phyloP scores from a whole-genome alignment of 2,113 vertebrate genomes.

The Ailuropoda melanoleuca region DNA sequence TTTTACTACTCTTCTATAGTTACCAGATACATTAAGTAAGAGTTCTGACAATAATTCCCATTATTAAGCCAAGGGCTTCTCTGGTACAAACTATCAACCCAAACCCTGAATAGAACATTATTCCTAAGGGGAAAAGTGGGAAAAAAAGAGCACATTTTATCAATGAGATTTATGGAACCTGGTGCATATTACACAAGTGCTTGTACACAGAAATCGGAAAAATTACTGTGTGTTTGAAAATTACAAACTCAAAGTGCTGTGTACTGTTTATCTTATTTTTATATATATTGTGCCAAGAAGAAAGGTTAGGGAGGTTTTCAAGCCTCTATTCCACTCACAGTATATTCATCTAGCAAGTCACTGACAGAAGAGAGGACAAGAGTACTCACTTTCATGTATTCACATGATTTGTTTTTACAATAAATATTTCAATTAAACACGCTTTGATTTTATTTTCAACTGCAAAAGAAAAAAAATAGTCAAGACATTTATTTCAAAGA shows the following conservation, averaged over 20 bases:
- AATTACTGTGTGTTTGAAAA: not conserved
- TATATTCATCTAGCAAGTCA: not conserved
- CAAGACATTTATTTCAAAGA: conserved; percentile 43
- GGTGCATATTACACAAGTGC: not conserved
- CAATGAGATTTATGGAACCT: not conserved
- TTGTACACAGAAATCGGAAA: not conserved
- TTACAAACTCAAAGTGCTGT: not conserved
- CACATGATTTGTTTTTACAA: not conserved
- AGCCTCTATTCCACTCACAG: not conserved
- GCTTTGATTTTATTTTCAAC: not conserved
- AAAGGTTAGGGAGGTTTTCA: not conserved
- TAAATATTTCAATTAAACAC: conserved; percentile 47
- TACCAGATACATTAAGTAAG: not conserved
- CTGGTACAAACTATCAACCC: not conserved
- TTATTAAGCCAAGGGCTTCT: not conserved
- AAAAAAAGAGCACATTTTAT: not conserved
- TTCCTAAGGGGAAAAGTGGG: not conserved
- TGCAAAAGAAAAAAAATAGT: not conserved
- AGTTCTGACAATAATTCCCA: not conserved
- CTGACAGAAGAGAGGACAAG: not conserved
- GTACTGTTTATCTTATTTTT: not conserved
- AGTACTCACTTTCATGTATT: not conserved
- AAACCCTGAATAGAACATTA: not conserved
- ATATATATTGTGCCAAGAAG: not conserved
- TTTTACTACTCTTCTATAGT: not conserved